phyloP scores from a whole-genome alignment of 2,797 vertebrate genomes.

The Hozukius guyotensis region DNA sequence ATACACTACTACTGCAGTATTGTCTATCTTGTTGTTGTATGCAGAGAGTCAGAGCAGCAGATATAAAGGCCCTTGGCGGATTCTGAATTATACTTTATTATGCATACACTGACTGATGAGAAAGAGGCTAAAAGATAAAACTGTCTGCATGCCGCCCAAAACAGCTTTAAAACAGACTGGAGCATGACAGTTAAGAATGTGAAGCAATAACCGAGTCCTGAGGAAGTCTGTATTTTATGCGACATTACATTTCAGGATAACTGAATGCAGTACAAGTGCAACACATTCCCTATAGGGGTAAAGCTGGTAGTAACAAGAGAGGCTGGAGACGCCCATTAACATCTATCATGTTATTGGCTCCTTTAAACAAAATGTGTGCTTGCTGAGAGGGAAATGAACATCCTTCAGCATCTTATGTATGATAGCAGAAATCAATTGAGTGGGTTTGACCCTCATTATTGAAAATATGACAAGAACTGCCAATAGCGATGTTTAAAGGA shows the following conservation, averaged over 20 bases:
- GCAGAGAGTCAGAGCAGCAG: conserved; percentile 23
- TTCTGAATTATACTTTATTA: conserved; percentile 42
- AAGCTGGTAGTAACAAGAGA: conserved; percentile 3
- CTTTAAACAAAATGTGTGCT: background rate
- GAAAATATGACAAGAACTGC: conserved; percentile 1
- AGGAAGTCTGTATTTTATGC: conserved; percentile 30
- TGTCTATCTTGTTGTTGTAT: conserved; percentile 42
- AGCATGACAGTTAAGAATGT: conserved; percentile 18
- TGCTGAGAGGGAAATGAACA: background rate
- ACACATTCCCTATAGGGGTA: conserved; percentile 14
- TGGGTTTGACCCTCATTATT: background rate
- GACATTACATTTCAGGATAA: conserved; percentile 31
- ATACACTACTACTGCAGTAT: background rate
- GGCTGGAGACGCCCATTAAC: conserved; percentile 16
- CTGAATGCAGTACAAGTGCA: background rate
- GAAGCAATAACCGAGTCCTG: conserved; percentile 17
- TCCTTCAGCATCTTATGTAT: background rate
- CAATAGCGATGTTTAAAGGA: background rate
- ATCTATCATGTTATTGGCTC: conserved; percentile 10
- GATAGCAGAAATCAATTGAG: background rate
- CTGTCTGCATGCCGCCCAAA: background rate
- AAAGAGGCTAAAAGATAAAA: conserved; percentile 8
- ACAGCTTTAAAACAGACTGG: conserved; percentile 21
- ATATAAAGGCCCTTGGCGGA: conserved; percentile 27
- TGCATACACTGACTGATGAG: conserved; percentile 15